Percentiles rank a stretch among this genome's conserved stretches.
These are phyloP conservation scores for Cantharis rustica DNA, from an alignment of 2,888 invertebrate genomes.

Conservation along the genomic window DNA sequence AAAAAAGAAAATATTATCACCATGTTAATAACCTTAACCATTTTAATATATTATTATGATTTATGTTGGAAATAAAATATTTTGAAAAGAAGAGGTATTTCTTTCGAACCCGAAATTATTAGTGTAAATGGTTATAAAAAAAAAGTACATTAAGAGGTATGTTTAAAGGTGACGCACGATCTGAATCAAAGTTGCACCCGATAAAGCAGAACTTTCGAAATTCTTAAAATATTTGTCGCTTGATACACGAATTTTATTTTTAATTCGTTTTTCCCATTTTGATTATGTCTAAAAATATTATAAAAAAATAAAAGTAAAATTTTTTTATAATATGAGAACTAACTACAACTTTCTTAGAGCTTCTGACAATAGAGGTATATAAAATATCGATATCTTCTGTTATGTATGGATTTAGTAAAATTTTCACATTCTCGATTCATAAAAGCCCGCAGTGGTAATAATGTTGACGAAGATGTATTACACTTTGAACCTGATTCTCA, in stretches of 20 bases:
- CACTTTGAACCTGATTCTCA: conserved; percentile 8
- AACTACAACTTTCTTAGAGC: too few relatives aligned
- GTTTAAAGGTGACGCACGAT: not conserved
- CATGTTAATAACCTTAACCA: too few relatives aligned
- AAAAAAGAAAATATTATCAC: too few relatives aligned
- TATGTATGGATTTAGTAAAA: not conserved
- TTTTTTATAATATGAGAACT: too few relatives aligned
- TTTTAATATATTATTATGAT: too few relatives aligned
- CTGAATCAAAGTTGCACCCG: not conserved
- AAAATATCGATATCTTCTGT: too few relatives aligned
- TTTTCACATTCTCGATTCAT: not conserved
- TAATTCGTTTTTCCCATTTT: too few relatives aligned
- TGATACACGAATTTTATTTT: not conserved
- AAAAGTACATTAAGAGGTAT: not conserved
- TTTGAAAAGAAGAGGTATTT: not conserved
- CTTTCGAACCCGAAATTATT: not conserved
- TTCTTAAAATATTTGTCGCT: not conserved
- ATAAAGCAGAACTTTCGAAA: not conserved
- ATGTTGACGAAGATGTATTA: conserved; percentile 1
- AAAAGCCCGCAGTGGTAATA: not conserved
- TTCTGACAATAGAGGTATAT: too few relatives aligned
- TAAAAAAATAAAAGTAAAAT: too few relatives aligned
- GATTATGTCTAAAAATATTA: too few relatives aligned
- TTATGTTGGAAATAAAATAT: not conserved
- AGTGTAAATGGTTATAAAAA: not conserved